Conservation (phyloP, 2,113 vertebrate species). For the Phyllostomus hastatus region DNA sequence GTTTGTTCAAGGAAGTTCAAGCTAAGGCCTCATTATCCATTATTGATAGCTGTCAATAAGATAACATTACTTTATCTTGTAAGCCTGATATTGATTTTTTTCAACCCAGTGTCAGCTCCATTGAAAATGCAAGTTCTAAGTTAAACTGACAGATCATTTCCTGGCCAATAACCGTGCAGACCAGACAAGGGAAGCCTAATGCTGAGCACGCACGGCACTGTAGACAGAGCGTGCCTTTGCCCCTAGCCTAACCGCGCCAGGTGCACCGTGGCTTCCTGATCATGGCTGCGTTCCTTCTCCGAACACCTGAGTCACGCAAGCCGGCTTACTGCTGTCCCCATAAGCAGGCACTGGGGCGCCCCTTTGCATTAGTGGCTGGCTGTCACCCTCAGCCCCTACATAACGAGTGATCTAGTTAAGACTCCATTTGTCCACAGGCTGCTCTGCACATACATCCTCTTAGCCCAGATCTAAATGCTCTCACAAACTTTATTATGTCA, state of each 20-base stretch:
- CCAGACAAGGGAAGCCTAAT: background rate
- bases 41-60: constrained; percentile 61
- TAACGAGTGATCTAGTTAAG: background rate
- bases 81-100: constrained; percentile 46
- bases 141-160: constrained; percentile 31
- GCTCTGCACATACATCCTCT: background rate
- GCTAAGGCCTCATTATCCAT: constrained; percentile 40
- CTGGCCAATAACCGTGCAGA: constrained; percentile 33
- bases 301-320: background rate
- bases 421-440: background rate
- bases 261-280: background rate
- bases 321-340: background rate
- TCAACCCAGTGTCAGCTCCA: constrained; percentile 10
- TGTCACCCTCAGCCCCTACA: background rate
- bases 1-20: constrained; percentile 39
- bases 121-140: constrained; percentile 45
- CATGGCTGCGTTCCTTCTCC: background rate
- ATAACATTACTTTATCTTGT: constrained; percentile 39
- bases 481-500: background rate
- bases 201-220: background rate
- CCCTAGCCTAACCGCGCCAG: background rate
- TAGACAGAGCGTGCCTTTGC: background rate
- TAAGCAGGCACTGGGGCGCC: background rate
- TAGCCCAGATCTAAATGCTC: background rate
- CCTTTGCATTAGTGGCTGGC: background rate